phyloP scores from a whole-genome alignment of 2,888 invertebrate species.

The Artemia sp. region DNA sequence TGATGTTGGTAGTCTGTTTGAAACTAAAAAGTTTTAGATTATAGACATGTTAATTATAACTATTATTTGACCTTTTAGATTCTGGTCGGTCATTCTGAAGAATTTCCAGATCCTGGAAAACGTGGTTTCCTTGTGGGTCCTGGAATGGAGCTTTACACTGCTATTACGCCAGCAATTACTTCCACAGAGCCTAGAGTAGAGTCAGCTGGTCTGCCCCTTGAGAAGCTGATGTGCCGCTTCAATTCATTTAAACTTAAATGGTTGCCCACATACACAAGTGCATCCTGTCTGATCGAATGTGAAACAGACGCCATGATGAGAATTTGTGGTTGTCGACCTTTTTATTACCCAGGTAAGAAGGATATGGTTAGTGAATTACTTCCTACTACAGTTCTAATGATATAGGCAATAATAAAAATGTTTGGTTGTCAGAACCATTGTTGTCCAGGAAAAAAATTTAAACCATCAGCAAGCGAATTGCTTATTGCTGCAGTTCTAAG shows the following conservation, averaged over 20 bases:
- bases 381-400: too few species aligned
- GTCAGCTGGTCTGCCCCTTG: not conserved
- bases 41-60: too few species aligned
- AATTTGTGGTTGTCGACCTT: not conserved
- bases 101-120: conserved; percentile 13
- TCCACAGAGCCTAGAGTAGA: not conserved
- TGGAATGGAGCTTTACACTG: not conserved
- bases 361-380: too few species aligned
- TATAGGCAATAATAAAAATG: too few species aligned
- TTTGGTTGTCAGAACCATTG: too few species aligned
- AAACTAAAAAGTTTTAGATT: too few species aligned
- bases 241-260: conserved; percentile 2
- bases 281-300: not conserved
- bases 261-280: not conserved
- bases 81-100: not conserved
- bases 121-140: not conserved
- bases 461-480: too few species aligned
- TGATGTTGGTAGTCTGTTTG: too few species aligned
- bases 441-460: too few species aligned
- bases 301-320: not conserved
- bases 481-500: too few species aligned
- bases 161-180: not conserved
- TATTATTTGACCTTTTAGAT: not conserved
- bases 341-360: not conserved
- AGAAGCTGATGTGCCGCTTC: conserved; percentile 9